Evolutionary conservation across 2,888 invertebrate species (phyloP).

Genomic region (Phymatocera aterrima): DNA sequence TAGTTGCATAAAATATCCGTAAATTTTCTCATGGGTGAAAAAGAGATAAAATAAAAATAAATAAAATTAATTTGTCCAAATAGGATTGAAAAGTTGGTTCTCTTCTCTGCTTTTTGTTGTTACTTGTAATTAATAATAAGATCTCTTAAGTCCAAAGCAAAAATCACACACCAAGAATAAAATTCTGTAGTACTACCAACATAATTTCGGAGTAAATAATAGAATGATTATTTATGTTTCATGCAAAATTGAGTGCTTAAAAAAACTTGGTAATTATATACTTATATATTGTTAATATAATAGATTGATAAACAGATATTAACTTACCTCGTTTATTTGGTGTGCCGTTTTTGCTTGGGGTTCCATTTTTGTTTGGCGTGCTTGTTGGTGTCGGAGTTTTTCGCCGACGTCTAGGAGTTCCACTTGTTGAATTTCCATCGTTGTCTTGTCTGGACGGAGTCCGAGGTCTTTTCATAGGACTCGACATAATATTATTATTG

Average conservation of each 20-base stretch:
- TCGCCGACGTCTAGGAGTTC: slow-evolving; percentile 56
- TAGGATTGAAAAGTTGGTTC: too few species aligned
- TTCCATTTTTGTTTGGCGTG: slow-evolving; percentile 53
- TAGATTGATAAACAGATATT: not conserved
- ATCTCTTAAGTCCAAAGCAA: too few species aligned
- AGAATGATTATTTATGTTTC: too few species aligned
- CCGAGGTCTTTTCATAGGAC: slow-evolving; percentile 65
- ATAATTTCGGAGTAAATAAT: too few species aligned
- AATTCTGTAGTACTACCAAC: too few species aligned
- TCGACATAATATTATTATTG: slow-evolving; percentile 63
- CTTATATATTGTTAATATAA: not conserved
- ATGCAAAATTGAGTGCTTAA: too few species aligned
- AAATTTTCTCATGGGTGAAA: too few species aligned
- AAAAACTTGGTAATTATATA: not conserved
- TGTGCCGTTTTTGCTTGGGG: slow-evolving; percentile 52
- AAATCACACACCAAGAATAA: too few species aligned
- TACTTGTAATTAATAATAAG: too few species aligned
- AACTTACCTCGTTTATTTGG: slow-evolving; percentile 54
- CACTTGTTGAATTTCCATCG: slow-evolving; percentile 52
- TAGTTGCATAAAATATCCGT: too few species aligned
- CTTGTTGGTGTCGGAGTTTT: slow-evolving; percentile 59
- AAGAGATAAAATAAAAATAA: too few species aligned
- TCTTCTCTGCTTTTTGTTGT: not conserved
- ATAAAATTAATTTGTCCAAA: too few species aligned
- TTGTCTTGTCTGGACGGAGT: slow-evolving; percentile 59